Conservation (phyloP, 1,140 invertebrate genomes). For the Drosophila rhopaloa region DNA sequence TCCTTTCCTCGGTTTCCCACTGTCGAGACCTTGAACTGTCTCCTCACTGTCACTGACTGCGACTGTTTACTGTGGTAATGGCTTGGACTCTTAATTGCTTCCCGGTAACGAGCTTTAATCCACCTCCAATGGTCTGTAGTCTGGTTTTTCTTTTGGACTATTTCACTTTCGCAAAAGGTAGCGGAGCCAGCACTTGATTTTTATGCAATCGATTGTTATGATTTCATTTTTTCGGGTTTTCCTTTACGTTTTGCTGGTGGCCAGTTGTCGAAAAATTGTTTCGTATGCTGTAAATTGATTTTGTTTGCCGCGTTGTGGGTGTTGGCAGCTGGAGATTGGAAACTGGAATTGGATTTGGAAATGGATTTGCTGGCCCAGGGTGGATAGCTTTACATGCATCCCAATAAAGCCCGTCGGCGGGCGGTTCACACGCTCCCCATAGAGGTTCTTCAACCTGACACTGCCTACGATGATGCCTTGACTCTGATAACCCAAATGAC, state of each 20-base stretch:
- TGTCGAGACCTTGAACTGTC: constrained; percentile 71
- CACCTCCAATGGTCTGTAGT: constrained; percentile 19
- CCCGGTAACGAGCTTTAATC: constrained; percentile 35
- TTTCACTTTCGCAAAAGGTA: constrained; percentile 24
- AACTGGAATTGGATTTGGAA: constrained; percentile 35
- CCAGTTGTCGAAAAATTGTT: constrained; percentile 28
- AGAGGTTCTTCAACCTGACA: constrained; percentile 41
- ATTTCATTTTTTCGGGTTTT: constrained; percentile 26
- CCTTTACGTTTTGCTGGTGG: constrained; percentile 33
- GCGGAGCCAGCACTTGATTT: constrained; percentile 26
- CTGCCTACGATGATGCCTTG: constrained; percentile 24
- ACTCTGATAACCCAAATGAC: constrained; percentile 50
- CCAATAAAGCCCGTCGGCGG: constrained; percentile 19
- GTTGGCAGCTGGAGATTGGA: constrained; percentile 32
- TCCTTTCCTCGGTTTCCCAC: constrained; percentile 42
- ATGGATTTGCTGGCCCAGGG: constrained; percentile 24
- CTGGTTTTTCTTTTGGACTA: constrained; percentile 37
- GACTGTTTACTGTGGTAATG: constrained; percentile 60
- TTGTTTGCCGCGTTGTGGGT: constrained; percentile 54
- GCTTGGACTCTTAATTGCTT: constrained; percentile 58
- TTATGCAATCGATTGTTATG: constrained; percentile 48
- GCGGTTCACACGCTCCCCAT: constrained; percentile 30
- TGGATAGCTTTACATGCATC: neutral
- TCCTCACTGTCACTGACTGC: constrained; percentile 30
- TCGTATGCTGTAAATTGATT: constrained; percentile 61